Percentiles rank a stretch among this genome's conserved stretches.
These are phyloP conservation scores for Pyrrhosoma nymphula DNA, from an alignment of 2,888 invertebrate genomes.

Conservation along the genomic window DNA sequence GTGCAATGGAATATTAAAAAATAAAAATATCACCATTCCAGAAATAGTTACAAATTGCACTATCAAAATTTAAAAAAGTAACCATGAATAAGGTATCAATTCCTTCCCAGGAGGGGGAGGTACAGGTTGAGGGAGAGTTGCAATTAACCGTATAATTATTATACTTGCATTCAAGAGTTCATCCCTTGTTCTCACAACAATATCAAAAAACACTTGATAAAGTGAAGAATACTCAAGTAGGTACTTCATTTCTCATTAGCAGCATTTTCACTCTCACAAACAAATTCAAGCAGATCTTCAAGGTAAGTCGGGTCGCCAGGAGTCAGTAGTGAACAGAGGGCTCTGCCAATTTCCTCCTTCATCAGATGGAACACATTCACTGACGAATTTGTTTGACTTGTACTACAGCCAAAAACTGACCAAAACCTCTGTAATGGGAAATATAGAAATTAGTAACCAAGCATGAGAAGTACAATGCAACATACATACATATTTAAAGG, in stretches of 20 bases:
- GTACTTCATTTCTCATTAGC: not conserved
- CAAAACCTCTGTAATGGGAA: constrained; percentile 25
- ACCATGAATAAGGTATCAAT: no score
- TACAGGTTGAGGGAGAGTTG: not conserved
- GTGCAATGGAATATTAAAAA: no score
- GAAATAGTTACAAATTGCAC: no score
- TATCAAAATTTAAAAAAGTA: no score
- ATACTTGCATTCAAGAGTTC: not conserved
- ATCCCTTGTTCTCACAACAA: not conserved
- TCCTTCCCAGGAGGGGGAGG: no score
- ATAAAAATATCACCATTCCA: no score
- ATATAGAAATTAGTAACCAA: not conserved
- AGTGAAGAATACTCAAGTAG: not conserved
- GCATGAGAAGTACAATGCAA: no score
- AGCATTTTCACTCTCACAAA: not conserved
- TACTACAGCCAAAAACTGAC: not conserved
- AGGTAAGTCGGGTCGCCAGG: not conserved
- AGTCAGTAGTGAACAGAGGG: not conserved
- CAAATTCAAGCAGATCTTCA: constrained; percentile 6
- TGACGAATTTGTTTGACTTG: not conserved
- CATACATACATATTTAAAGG: no score
- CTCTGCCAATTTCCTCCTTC: constrained; percentile 42
- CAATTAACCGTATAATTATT: not conserved
- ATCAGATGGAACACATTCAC: constrained; percentile 38
- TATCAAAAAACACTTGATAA: not conserved